Base-by-base conservation (phyloP, 2,888 invertebrate species). In the Halictus ligatus region DNA sequence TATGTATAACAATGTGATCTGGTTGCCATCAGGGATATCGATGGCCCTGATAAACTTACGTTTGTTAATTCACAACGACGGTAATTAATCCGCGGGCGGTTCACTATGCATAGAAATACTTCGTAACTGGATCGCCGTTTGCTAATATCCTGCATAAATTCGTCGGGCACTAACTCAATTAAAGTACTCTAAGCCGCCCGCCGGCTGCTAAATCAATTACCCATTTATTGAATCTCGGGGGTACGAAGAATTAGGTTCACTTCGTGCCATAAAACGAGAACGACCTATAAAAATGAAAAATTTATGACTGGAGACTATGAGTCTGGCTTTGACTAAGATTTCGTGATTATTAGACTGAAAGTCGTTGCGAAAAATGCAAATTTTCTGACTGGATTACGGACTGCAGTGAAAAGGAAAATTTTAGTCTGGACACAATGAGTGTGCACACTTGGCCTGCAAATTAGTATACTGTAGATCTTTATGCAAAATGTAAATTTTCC, bases 121-220 rank as follows among this genome's bases (percentile, higher is more conserved):
- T 40, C 50, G 21, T 13, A 69, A 79, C 73, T 75, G 25, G 15
- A 50, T 75, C 21, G 15, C 13, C 25, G 54, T 35, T 12, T 75
- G n/a, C 72, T 48, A 25, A 8, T 50, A 40, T 75, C 69, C 15
- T 29, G 43, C 81, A 48, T 80, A 77, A 81, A 83, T 83, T 83
- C 73, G 40, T 48, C 35, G 54, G 67, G 46, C 72, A 12, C 67
- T 64, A 77, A 83, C 67, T 73, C 76, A 25, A 76, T 83, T 83
- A 83, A 64, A 18, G 60, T n/a, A 48, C 60, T 35, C 40, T 54
- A 46, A 80, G 50, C 64, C 18, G 8, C 13, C n/a, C 15, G 72
- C 8, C 72, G 48, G 76, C 18, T 48, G 43, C 58, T 60, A n/a
- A 75, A 80, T 83, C 75, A 85, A 83, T 85, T 73, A 79, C 46